Base-by-base conservation (phyloP, 2,888 invertebrate species). In the Hydroisotoma schaefferi region DNA sequence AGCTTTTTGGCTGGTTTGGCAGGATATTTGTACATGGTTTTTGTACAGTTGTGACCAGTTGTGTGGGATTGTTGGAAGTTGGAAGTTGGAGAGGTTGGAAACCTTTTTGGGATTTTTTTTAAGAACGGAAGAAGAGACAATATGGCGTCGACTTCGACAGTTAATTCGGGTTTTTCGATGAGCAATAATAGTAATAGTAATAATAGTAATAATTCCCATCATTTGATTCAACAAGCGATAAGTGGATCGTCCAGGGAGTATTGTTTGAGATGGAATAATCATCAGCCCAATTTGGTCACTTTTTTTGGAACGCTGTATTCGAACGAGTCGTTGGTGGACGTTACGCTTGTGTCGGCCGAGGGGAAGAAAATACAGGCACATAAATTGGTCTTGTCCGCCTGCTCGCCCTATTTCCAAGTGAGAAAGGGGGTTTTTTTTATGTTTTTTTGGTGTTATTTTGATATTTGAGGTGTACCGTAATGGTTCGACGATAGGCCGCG, bases 341-440 rank as follows among this genome's bases (percentile, higher is more conserved):
- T 92, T 47, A 92, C 93, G 5, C 79, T 93, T 67, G 69, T 73
- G 38, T 90, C 91, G n/a, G 90, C 91, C 5, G 93, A 93, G 76
- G 93, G 92, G 25, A 84, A 87, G 73, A 90, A 90, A 73, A 78
- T 93, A 61, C 88, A 89, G 76, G 92, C 92, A 3, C 93, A 93
- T 77, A 91, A 90, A 80, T 86, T 93, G 58, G 90, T 93, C 27
- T 80, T 93, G 38, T 91, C 91, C 1, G 92, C 93, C 2, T 92
- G 92, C 78, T 92, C 91, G 76, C 87, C 90, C n/a, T 93, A 92
- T 79, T 93, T 93, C 78, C 90, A 92, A 82, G 89, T 88, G 78
- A 43, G 18, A 15, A 10, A 10, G 8, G 15, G 15, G 8, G 33
- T 33, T 8, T 8, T 33, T 33, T 33, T 33, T 10, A 33, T 10